These are phyloP conservation scores for Nymphalis io DNA, from an alignment of 1,140 invertebrate genomes.

Conservation along the genomic window DNA sequence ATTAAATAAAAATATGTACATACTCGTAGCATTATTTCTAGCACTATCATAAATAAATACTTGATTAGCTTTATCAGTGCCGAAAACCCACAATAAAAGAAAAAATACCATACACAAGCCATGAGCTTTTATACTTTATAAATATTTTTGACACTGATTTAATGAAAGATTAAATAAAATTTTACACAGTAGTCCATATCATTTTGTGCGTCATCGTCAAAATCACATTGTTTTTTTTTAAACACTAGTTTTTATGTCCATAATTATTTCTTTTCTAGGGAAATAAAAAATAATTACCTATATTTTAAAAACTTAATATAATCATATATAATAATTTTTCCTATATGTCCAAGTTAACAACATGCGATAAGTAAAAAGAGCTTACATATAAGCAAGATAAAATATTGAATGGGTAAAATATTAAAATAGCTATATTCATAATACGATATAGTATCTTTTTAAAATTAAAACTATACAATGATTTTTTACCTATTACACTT, in stretches of 20 bases:
- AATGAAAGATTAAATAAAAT: neutral
- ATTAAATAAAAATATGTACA: slow-evolving; percentile 8
- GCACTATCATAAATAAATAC: neutral
- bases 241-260: neutral
- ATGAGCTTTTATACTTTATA: neutral
- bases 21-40: neutral
- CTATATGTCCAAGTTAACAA: no score
- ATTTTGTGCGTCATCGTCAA: slow-evolving; percentile 22
- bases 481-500: neutral
- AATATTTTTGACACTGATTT: slow-evolving; percentile 2
- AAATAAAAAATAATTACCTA: no score
- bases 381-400: no score
- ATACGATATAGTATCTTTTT: no score
- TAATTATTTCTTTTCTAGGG: neutral
- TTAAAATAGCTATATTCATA: neutral
- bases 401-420: no score
- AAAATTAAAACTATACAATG: no score
- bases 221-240: slow-evolving; percentile 11
- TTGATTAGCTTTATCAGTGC: neutral
- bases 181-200: neutral
- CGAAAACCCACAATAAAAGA: neutral
- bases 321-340: no score
- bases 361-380: neutral
- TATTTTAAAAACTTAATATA: no score
- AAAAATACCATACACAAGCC: neutral